Conservation (phyloP, 2,797 vertebrate genomes). For the Oreonectes daqikongensis region DNA sequence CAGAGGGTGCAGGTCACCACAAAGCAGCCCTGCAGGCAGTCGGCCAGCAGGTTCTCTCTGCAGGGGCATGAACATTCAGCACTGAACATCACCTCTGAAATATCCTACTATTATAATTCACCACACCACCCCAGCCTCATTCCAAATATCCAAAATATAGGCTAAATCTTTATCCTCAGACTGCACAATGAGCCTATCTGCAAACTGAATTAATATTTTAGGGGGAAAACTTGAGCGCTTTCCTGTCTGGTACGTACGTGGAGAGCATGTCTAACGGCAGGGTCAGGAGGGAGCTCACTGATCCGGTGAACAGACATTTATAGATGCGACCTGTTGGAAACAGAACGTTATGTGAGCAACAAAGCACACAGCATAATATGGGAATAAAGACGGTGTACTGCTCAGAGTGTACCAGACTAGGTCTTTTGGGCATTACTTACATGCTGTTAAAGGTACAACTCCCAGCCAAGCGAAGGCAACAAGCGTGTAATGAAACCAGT, state of each 20-base stretch:
- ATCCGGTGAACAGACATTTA: constrained; percentile 99
- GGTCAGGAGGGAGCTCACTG: constrained; percentile 96
- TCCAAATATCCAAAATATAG: neutral
- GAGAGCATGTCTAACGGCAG: constrained; percentile 97
- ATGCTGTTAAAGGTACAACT: constrained; percentile 99
- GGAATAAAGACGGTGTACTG: neutral
- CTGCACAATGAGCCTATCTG: constrained; percentile 7
- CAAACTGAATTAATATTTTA: constrained; percentile 34
- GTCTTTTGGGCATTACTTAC: constrained; percentile 75
- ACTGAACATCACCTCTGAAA: constrained; percentile 18
- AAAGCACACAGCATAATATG: neutral
- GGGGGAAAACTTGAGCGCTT: constrained; percentile 35
- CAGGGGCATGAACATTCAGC: constrained; percentile 8
- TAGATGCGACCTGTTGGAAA: constrained; percentile 90
- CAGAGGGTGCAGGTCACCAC: constrained; percentile 98
- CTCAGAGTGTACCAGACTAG: neutral
- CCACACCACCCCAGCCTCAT: neutral
- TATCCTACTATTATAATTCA: constrained; percentile 16
- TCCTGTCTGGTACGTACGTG: constrained; percentile 83
- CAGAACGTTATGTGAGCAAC: constrained; percentile 37
- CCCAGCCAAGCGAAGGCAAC: constrained; percentile 99
- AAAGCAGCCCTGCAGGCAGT: constrained; percentile 98
- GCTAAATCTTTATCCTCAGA: constrained; percentile 18
- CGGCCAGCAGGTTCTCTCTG: constrained; percentile 97
- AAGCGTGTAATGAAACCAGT: constrained; percentile 99